Base-by-base conservation (phyloP, 2,888 invertebrate species). In the Rotaria magnacalcarata region DNA sequence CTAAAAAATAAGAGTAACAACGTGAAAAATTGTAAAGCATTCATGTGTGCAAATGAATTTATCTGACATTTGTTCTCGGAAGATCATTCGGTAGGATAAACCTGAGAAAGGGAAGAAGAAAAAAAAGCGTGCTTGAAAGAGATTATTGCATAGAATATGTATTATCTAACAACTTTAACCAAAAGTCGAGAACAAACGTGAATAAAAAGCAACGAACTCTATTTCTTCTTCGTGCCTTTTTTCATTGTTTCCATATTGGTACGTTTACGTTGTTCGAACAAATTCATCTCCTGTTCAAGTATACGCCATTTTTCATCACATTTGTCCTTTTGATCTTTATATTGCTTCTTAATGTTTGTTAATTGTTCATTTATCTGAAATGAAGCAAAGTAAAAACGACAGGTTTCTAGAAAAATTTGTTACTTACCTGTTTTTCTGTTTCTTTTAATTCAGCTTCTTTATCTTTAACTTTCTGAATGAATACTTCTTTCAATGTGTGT, bases 401-500 rank as follows among this genome's bases (percentile, higher is more conserved):
- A 21, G 1, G 1, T n/a, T 21, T 24, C 5, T 6, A 6, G 3
- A 21, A 54, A 54, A 21, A 54, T 75, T 54, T 21, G 0, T 75
- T 41, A 43, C 41, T 34, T 47, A 86, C 86, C 41, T 86, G 41
- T 86, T 86, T 86, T 92, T 98, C 97, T 0, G 95, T 95, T 89
- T 97, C 97, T 91, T 97, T 98, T 85, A 98, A 93, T 91, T 97
- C 97, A 0, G 95, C 94, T 91, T 99, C 99, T 92, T 97, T 98
- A 90, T 96, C 96, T 91, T 97, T 97, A 85, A 99, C 97, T 87
- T 97, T 93, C 88, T 95, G 94, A 87, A 98, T 96, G 93, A 99
- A 99, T 94, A 96, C 96, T 92, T 98, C 97, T 67, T 97, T 93
- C 94, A 99, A 96, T 92, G 97, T 97, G 90, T 97, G 96, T 91